Evolutionary conservation across 2,113 vertebrate genomes (phyloP).

Genomic region (Petroica traversi): DNA sequence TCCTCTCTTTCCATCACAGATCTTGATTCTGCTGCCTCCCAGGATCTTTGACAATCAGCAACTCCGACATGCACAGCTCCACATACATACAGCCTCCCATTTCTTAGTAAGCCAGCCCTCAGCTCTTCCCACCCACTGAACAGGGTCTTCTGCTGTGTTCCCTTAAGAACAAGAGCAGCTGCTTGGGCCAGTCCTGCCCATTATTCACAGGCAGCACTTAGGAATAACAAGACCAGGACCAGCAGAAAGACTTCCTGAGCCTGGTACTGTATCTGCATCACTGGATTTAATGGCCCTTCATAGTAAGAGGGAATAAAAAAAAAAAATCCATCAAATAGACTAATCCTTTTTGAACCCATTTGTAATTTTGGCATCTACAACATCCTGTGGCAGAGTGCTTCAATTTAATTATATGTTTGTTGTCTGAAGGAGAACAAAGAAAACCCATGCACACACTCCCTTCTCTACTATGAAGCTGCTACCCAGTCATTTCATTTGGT

Average conservation of each 20-base stretch:
- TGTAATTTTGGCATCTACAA: slow-evolving; percentile 57
- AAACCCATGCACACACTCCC: slow-evolving; percentile 8
- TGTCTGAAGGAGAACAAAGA: slow-evolving; percentile 62
- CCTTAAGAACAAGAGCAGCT: background rate
- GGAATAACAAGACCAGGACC: background rate
- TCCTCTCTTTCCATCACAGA: background rate
- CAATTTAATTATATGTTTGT: slow-evolving; percentile 62
- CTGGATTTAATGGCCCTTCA: slow-evolving; percentile 20
- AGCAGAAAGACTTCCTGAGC: slow-evolving; percentile 20
- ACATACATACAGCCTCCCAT: background rate
- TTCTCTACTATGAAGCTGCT: background rate
- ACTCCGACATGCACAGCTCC: background rate
- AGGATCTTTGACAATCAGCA: background rate
- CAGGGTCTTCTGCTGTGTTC: background rate
- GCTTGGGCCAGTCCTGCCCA: background rate
- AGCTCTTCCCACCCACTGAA: background rate
- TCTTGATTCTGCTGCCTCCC: background rate
- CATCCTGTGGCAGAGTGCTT: slow-evolving; percentile 62
- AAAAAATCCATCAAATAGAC: slow-evolving; percentile 4
- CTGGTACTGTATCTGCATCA: background rate
- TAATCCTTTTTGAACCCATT: slow-evolving; percentile 51
- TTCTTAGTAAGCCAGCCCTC: background rate
- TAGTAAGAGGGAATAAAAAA: background rate
- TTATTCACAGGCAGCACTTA: background rate
- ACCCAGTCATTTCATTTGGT: slow-evolving; percentile 40